These are phyloP conservation scores for Clinocottus analis DNA, from an alignment of 2,113 vertebrate species.

Conservation along the genomic window DNA sequence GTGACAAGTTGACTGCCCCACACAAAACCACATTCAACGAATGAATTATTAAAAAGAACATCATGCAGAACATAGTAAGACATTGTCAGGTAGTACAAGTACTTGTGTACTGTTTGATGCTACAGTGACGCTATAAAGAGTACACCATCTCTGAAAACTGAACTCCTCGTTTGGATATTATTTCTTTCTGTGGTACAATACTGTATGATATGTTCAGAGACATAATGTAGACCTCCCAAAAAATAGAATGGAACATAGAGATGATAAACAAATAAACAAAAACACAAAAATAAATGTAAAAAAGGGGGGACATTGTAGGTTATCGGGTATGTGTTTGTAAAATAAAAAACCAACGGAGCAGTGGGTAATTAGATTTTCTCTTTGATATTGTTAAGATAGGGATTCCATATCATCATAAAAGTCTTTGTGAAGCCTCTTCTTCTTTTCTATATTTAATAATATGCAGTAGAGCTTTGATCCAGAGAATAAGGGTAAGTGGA, in stretches of 20 bases:
- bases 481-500: not conserved
- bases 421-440: too few relatives aligned
- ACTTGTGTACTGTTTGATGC: not conserved
- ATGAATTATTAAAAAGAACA: not conserved
- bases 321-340: not conserved
- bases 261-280: not conserved
- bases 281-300: too few relatives aligned
- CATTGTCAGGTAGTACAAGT: not conserved
- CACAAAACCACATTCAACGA: not conserved
- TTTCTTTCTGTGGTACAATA: not conserved
- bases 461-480: not conserved
- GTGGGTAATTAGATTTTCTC: not conserved
- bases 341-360: not conserved
- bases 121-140: not conserved
- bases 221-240: not conserved
- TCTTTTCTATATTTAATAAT: too few relatives aligned
- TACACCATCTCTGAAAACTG: not conserved
- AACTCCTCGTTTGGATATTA: not conserved
- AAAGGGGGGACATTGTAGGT: too few relatives aligned
- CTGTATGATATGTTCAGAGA: not conserved
- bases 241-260: not conserved
- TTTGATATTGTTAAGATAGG: not conserved
- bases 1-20: not conserved
- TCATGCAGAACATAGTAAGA: not conserved
- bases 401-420: not conserved